Conservation (phyloP, 1,140 invertebrate genomes). For the Drosophila bifasciata region DNA sequence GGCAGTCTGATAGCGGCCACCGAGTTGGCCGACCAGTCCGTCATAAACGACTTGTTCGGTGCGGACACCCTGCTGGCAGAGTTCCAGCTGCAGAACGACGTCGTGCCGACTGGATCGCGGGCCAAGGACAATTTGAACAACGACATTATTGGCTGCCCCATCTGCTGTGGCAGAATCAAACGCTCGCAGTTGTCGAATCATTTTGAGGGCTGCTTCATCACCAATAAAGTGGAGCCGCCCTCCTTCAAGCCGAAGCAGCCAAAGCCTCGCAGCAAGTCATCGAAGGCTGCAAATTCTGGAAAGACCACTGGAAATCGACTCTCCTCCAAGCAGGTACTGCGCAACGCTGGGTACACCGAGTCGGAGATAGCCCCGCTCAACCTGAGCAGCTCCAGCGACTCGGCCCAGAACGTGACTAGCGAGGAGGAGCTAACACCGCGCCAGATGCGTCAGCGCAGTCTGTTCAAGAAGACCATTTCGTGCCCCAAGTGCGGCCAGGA, state of each 20-base stretch:
- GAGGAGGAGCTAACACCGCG: slow-evolving; percentile 46
- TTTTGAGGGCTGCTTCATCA: slow-evolving; percentile 76
- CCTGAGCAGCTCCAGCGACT: slow-evolving; percentile 48
- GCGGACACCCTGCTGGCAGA: slow-evolving; percentile 61
- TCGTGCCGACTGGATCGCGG: slow-evolving; percentile 46
- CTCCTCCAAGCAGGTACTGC: slow-evolving; percentile 32
- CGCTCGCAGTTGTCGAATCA: slow-evolving; percentile 65
- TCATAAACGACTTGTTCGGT: slow-evolving; percentile 69
- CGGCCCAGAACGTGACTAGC: slow-evolving; percentile 12
- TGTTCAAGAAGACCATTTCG: slow-evolving; percentile 54
- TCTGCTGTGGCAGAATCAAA: slow-evolving; percentile 75
- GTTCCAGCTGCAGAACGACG: slow-evolving; percentile 67
- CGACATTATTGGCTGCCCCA: slow-evolving; percentile 83
- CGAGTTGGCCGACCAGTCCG: slow-evolving; percentile 59
- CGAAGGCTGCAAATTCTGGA: background rate
- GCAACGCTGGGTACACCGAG: slow-evolving; percentile 53
- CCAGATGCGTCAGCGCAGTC: slow-evolving; percentile 45
- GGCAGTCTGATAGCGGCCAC: slow-evolving; percentile 22
- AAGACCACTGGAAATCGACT: background rate
- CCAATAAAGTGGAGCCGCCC: slow-evolving; percentile 45
- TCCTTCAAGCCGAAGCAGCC: slow-evolving; percentile 22
- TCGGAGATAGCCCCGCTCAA: slow-evolving; percentile 42
- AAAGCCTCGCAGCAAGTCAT: background rate
- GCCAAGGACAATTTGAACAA: slow-evolving; percentile 36
- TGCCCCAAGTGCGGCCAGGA: slow-evolving; percentile 88